Base-by-base conservation (phyloP, 2,113 vertebrate genomes). In the Aegotheles bennettii region DNA sequence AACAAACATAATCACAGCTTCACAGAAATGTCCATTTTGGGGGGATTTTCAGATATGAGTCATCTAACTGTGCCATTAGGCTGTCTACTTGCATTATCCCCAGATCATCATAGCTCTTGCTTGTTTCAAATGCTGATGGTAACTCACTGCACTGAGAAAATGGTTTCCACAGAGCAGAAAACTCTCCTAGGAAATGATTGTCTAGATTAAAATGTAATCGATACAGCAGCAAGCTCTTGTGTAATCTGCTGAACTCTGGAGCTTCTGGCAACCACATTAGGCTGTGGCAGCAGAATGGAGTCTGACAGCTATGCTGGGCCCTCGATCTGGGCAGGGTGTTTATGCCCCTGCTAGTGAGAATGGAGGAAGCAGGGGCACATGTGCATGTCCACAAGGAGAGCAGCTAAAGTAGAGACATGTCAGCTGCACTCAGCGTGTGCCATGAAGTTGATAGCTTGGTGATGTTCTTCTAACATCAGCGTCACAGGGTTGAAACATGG, bases 401-500 rank as follows among this genome's bases (percentile, higher is more conserved):
- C 42, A 56, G 42, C 40, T 68, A 19, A 33, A 60, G 43, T 6
- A 31, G 24, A 3, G 4, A 31, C 25, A 11, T 18, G 19, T 48
- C 40, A 54, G 38, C 60, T 60, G 20, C 25, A 31, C 29, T 47
- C 33, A 67, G 36, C 7, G 2, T 29, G n/a, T 31, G 26, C 57
- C 17, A 15, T 0, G 1, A 84, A 51, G 16, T 40, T 4, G 3
- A 50, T 56, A 33, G 26, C 36, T 78, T 5, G 3, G 33, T 71
- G 51, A n/a, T 54, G 45, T 38, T 87, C 38, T 75, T 61, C 64
- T 57, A 71, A 88, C 0, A 0, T 51, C 43, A 57, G 29, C 2
- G 1, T 35, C 57, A 28, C 29, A 17, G 23, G 28, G n/a, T 33
- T 65, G 51, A 92, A 83, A 76, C 18, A 51, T 11, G 26, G 38